These are phyloP conservation scores for Drosophila tanythrix DNA, from an alignment of 2,888 invertebrate species.

Conservation along the genomic window DNA sequence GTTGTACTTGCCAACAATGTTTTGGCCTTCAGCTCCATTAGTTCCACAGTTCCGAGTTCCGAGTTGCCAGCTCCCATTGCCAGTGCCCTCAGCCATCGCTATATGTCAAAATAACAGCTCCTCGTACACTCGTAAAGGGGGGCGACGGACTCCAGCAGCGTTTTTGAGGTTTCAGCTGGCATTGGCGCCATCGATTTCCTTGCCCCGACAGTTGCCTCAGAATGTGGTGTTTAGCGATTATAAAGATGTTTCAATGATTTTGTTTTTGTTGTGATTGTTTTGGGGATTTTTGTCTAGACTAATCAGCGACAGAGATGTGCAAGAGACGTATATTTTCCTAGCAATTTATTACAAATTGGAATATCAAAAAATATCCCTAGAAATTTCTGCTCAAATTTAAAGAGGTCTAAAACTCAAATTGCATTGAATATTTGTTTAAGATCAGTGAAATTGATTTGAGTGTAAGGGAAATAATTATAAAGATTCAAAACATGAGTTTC, in stretches of 20 bases:
- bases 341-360: neutral
- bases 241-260: conserved; percentile 6
- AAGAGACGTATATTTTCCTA: neutral
- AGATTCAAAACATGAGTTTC: neutral
- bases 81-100: conserved; percentile 52
- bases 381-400: neutral
- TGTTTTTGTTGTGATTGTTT: conserved; percentile 3
- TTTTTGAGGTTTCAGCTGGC: conserved; percentile 11
- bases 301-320: neutral
- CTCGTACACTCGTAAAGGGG: conserved; percentile 14
- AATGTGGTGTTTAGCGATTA: conserved; percentile 8
- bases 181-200: conserved; percentile 61
- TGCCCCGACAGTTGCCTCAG: conserved; percentile 7
- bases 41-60: conserved; percentile 19
- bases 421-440: neutral
- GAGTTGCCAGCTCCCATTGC: conserved; percentile 23
- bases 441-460: no score
- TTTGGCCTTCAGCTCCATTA: conserved; percentile 67
- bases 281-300: neutral
- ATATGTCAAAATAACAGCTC: conserved; percentile 68
- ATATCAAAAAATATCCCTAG: neutral
- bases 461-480: no score
- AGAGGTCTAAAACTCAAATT: neutral
- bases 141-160: conserved; percentile 1
- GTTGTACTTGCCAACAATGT: conserved; percentile 31